Evolutionary conservation across 2,113 vertebrate genomes (phyloP), one percentile per base, ranked within the genome.

Genomic region (Salminus brasiliensis): DNA sequence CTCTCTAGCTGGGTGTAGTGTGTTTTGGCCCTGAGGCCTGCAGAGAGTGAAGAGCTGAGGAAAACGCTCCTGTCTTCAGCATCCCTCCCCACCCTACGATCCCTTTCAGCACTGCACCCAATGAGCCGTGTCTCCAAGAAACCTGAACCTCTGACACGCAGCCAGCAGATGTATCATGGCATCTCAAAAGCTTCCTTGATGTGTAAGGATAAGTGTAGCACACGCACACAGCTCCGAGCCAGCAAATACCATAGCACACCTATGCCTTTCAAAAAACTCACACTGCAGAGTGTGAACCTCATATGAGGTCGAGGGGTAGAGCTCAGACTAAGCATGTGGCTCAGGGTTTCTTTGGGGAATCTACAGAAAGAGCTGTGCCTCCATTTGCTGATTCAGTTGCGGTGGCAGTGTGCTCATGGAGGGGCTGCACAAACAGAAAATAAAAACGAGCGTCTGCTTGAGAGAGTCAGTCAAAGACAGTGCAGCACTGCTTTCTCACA

Each of bases 401-500:
- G 84, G 73, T 79, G 36, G 1, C 73, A 79, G 79, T 79, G 63
- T 18, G 27, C 43, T 73, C n/a, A 52, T 52, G 52, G 81, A 83
- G 70, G 74, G 79, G 79, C 80, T 69, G 79, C 85, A 86, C 75
- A 87, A 86, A 86, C 79, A 84, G 78, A 65, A 80, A 83, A 85
- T 78, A 74, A 88, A 88, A 89, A 72, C 72, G 75, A 53, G 29
- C 52, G 79, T 73, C 47, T 62, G 71, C 18, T 27, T 57, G 65
- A 78, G 65, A 82, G 85, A n/a, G n/a, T 84, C 60, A 39, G 69
- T 49, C 71, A 39, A 32, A 77, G 83, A 36, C 76, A 66, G 68
- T 81, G 70, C 80, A 80, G 74, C 76, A 83, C 72, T 80, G 80
- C 78, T 87, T 90, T 90, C 88, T 89, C 84, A 87, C 84, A 86